Conservation (phyloP, 2,797 vertebrate species). For the Pantherophis alleghaniensis region DNA sequence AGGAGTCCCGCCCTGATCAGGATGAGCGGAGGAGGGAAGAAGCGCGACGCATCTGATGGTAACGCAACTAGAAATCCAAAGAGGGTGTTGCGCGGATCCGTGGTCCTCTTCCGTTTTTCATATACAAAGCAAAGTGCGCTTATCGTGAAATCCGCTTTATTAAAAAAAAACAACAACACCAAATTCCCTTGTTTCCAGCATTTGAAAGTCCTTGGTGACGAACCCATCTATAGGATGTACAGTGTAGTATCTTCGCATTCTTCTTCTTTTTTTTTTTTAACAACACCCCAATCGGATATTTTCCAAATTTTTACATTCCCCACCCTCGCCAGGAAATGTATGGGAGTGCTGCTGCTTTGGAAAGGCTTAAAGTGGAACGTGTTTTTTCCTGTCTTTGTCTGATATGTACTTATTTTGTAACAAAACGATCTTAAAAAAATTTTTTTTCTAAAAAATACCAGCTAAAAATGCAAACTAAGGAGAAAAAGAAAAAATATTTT, state of each 20-base stretch:
- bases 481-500: not conserved
- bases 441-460: not conserved
- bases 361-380: not conserved
- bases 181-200: too few relatives aligned
- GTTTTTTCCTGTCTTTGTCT: not conserved
- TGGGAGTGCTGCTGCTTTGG: not conserved
- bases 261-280: not conserved
- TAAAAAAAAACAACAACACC: not conserved
- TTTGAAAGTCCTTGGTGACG: not conserved
- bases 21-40: slow-evolving; percentile 26
- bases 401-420: not conserved
- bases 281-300: too few relatives aligned
- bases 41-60: not conserved
- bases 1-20: not conserved
- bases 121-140: not conserved
- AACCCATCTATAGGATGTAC: not conserved
- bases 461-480: not conserved
- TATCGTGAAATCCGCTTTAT: too few relatives aligned
- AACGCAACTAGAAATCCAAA: slow-evolving; percentile 2
- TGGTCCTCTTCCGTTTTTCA: too few relatives aligned
- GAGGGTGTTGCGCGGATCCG: not conserved
- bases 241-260: not conserved
- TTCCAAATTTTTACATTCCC: not conserved
- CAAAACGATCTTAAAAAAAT: not conserved
- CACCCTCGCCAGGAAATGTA: not conserved